Base-by-base conservation (phyloP, 2,113 vertebrate genomes). In the Crotalus horridus region DNA sequence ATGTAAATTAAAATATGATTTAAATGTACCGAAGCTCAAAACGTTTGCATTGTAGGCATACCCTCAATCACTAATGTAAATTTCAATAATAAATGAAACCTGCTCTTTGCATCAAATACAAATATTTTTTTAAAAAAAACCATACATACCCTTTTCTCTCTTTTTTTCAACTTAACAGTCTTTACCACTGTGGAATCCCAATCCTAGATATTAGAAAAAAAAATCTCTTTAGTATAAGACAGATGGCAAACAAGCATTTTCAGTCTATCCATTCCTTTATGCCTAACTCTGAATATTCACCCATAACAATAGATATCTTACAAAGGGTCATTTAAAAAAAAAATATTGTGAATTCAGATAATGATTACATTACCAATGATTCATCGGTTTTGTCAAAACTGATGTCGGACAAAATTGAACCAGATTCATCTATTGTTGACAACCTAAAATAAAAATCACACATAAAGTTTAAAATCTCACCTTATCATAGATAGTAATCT, bases 331-430 rank as follows among this genome's bases (percentile, higher is more conserved):
- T 58, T 56, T 51, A 10, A 43, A 81, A 21, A n/a, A 9, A 81
- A 17, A 8, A 29, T 33, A 81, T 89, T 56, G 17, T 58, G 93
- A 94, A 95, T 89, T 54, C 15, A 95, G 2, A 90, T 85, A 17
- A 91, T 92, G 95, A 94, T 61, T 96, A 93, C 96, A 94, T 98
- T 98, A 99, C 99, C 96, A 99, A 95, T 3, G 99, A 99, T 95
- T 99, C 99, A 92, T 99, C 99, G 0, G 99, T 99, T 98, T 99
- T 99, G 97, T 99, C 99, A 96, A 98, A 99, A 97, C 99, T 99
- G 97, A 99, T 99, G 96, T 99, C 99, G 39, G 99, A 99, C 97
- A 99, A 96, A 96, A 99, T 98, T 64, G 99, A 99, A 91, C 97
- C 98, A 7, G 99, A 99, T 97, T 99, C 99, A 94, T 99, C 99